These are phyloP conservation scores for Alces alces DNA, from an alignment of 2,113 vertebrate species.

Conservation along the genomic window DNA sequence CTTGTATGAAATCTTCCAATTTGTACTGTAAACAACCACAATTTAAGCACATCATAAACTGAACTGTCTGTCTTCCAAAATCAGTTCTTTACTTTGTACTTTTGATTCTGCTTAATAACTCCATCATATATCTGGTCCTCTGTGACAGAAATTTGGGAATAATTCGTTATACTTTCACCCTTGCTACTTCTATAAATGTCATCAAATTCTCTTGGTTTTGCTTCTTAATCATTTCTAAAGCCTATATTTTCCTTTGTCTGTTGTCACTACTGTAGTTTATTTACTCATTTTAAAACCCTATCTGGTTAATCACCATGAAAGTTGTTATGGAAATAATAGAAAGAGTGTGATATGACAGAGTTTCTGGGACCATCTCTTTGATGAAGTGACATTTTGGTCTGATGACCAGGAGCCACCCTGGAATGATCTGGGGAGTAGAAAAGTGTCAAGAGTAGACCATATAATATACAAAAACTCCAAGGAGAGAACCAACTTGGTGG, in stretches of 20 bases:
- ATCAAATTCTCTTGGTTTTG: conserved; percentile 21
- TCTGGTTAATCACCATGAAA: neutral
- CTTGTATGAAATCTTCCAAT: neutral
- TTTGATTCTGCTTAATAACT: neutral
- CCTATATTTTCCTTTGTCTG: neutral
- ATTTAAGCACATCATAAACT: neutral
- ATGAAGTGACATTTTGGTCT: neutral
- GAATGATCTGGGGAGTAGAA: neutral
- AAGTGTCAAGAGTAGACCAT: neutral
- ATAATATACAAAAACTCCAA: neutral
- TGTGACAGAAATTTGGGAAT: neutral
- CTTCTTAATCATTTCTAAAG: neutral
- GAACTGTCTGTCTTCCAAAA: neutral
- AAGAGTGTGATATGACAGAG: neutral
- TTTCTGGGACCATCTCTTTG: neutral
- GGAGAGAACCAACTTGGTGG: neutral
- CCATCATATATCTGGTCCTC: neutral
- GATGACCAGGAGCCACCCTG: neutral
- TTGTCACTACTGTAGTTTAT: neutral
- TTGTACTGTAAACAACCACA: neutral
- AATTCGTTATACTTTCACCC: neutral
- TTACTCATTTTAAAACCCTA: neutral
- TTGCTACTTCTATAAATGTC: neutral
- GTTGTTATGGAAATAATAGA: neutral
- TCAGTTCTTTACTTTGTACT: neutral